Base-by-base conservation (phyloP, 1,140 invertebrate species). In the Penaeus japonicus region DNA sequence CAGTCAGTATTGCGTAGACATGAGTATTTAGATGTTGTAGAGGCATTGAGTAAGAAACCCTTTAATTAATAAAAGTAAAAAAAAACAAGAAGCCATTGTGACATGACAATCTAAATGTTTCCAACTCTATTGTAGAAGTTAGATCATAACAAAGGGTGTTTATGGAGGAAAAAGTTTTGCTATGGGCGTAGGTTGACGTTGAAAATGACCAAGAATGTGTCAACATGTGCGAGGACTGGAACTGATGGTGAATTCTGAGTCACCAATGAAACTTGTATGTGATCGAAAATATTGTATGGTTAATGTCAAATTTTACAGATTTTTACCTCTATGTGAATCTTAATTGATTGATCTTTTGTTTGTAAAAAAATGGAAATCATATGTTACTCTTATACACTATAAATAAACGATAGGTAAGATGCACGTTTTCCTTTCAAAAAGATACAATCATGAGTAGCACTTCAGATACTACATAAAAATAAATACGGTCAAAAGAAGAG, bases 91-190 rank as follows among this genome's bases (percentile, higher is more conserved):
- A 35, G 24, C n/a, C 54, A 85, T 85, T 85, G 84, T 85, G 84
- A 77, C 73, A 85, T 53, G 84, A 85, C 84, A 85, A 85, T 85
- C 84, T 85, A 85, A 85, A 78, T 85, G 84, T 85, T 85, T 27
- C 24, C 62, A 85, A 77, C 15, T 73, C n/a, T 85, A 78, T 27
- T 32, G 20, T 85, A 85, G 84, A 53, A 39, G 35, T 22, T 55
- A 35, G 73, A 59, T 54, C 39, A 73, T 79, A 57, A 39, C 70
- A 55, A 18, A 32, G 32, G 55, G 32, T 59, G 32, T 65, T 39
- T 32, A n/a, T 39, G 35, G 27, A 24, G 32, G 15, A 73, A 54
- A 53, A 65, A n/a, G 39, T 53, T 35, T 32, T 59, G n/a, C 53
- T 17, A 22, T 15, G 22, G 57, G 30, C 17, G 54, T 47, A 18